A percentile compares a stretch with the other conserved stretches of the same genome.
These are phyloP conservation scores for Sardinella longiceps DNA, from an alignment of 2,797 vertebrate genomes.

Conservation along the genomic window DNA sequence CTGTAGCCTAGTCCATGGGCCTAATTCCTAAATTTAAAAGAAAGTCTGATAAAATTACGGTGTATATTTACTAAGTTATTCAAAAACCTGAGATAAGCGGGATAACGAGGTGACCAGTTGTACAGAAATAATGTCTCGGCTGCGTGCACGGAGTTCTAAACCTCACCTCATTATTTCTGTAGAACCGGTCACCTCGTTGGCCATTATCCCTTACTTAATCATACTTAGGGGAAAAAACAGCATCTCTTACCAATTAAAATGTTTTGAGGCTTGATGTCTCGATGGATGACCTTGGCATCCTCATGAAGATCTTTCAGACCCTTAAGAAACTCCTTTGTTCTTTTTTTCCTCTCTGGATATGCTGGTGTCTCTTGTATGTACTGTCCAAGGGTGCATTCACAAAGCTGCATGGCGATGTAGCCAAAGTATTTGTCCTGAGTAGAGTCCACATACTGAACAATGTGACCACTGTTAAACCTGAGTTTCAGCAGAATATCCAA, in stretches of 20 bases:
- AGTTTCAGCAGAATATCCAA: constrained; percentile 56
- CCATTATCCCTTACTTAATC: too few species aligned
- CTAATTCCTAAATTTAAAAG: too few species aligned
- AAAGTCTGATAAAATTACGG: too few species aligned
- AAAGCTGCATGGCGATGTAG: constrained; percentile 72
- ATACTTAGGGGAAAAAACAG: background rate
- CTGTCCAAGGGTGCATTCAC: constrained; percentile 69
- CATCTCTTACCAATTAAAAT: constrained; percentile 68
- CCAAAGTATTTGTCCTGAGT: constrained; percentile 66
- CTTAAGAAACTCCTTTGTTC: constrained; percentile 54
- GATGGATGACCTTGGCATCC: constrained; percentile 60
- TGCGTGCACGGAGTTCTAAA: too few species aligned
- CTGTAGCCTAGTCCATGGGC: too few species aligned
- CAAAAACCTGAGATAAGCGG: too few species aligned
- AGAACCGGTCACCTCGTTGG: too few species aligned
- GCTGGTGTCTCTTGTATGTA: constrained; percentile 41
- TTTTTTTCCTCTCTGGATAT: constrained; percentile 20
- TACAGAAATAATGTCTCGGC: too few species aligned
- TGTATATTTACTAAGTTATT: too few species aligned
- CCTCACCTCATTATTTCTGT: too few species aligned
- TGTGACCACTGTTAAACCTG: constrained; percentile 54
- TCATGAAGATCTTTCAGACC: constrained; percentile 64
- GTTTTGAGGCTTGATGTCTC: constrained; percentile 73
- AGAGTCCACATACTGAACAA: constrained; percentile 68
- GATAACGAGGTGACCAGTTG: too few species aligned